Conservation (phyloP, 2,113 vertebrate species). For the Nesospiza acunhae region DNA sequence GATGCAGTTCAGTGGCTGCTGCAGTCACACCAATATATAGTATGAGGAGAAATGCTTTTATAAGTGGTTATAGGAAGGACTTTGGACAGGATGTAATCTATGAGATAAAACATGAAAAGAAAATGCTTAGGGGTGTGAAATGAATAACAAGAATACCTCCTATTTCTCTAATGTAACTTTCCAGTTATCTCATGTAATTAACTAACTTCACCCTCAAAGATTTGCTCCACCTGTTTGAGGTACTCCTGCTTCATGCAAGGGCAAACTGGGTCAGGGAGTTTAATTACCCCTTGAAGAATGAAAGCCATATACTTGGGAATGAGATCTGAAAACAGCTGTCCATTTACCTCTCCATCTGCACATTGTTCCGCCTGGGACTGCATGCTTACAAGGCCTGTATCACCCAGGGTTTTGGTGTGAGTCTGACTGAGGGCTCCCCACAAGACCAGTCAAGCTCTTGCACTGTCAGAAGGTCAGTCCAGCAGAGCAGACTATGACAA, state of each 20-base stretch:
- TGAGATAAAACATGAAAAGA: not conserved
- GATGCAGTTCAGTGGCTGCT: not conserved
- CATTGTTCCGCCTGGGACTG: not conserved
- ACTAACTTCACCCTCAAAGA: not conserved
- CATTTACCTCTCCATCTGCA: not conserved
- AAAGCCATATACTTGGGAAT: not conserved
- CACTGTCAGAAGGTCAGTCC: not conserved
- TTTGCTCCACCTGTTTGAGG: not conserved
- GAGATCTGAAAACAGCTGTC: not conserved
- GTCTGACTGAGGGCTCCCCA: not conserved
- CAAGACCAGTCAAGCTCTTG: not conserved
- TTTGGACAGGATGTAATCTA: not conserved
- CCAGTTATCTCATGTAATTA: not conserved
- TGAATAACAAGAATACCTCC: not conserved
- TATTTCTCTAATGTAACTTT: not conserved
- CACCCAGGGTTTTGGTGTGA: rapidly evolving
- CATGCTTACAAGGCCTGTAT: not conserved
- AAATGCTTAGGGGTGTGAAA: not conserved
- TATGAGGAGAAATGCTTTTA: not conserved
- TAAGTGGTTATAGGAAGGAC: not conserved
- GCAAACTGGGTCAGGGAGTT: not conserved
- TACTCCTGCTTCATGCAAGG: not conserved
- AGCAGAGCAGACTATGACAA: not conserved
- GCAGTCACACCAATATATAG: not conserved
- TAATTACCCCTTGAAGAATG: not conserved